These are phyloP conservation scores for Tenthredo livida DNA, from an alignment of 2,888 invertebrate species.

Conservation along the genomic window DNA sequence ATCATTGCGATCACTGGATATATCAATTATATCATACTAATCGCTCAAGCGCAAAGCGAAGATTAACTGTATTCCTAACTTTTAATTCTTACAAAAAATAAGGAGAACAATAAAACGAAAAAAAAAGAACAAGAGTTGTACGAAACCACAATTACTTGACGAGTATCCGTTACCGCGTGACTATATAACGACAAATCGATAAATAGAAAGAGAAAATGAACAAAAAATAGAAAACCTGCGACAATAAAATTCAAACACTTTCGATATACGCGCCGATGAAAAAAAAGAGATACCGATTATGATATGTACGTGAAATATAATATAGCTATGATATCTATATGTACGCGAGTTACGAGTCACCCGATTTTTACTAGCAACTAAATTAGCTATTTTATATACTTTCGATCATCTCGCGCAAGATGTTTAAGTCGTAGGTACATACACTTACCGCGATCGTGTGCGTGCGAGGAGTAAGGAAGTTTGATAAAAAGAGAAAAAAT, in stretches of 20 bases:
- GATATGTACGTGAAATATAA: background rate
- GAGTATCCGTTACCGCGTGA: conserved; percentile 14
- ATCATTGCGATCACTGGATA: background rate
- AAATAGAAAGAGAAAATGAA: conserved; percentile 22
- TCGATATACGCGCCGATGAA: background rate
- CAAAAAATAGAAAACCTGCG: background rate
- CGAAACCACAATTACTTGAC: background rate
- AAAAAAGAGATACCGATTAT: conserved; percentile 17
- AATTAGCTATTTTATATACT: conserved; percentile 17
- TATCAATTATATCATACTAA: background rate
- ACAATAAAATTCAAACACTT: conserved; percentile 16
- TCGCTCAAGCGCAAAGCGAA: background rate
- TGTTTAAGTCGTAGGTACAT: background rate
- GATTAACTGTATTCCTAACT: background rate
- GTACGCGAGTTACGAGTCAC: background rate
- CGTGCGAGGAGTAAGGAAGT: conserved; percentile 1
- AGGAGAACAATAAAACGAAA: background rate
- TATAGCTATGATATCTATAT: background rate
- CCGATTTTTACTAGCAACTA: conserved; percentile 1
- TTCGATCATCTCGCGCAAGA: background rate
- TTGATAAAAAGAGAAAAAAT: background rate
- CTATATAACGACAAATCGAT: background rate
- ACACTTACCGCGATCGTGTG: background rate
- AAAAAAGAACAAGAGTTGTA: conserved; percentile 11
- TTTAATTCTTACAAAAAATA: background rate